A percentile compares a stretch with the other conserved stretches of the same genome.
Evolutionary conservation across 2,797 vertebrate species (phyloP).

Genomic region (Taeniopygia guttata): DNA sequence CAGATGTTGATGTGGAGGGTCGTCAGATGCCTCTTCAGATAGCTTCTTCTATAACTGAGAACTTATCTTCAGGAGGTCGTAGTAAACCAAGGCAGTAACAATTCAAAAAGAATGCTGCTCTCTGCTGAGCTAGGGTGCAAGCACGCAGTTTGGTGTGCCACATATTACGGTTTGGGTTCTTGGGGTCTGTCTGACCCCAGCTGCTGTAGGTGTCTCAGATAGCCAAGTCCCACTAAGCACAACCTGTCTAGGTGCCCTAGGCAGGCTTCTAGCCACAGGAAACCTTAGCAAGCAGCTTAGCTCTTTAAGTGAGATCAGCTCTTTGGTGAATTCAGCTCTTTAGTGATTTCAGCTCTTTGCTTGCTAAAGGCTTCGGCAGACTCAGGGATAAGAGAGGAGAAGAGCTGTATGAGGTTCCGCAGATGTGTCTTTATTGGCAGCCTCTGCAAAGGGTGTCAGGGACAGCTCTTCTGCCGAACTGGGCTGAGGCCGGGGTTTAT

Average conservation of each 20-base stretch:
- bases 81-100: too few species aligned
- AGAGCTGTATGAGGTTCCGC: background rate
- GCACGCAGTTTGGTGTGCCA: too few species aligned
- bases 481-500: background rate
- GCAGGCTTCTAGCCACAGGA: background rate
- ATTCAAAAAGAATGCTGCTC: too few species aligned
- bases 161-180: background rate
- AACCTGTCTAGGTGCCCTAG: background rate
- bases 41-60: too few species aligned
- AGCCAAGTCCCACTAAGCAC: background rate
- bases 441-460: background rate
- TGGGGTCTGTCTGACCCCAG: rapidly evolving
- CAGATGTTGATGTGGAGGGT: too few species aligned
- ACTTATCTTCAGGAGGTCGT: too few species aligned
- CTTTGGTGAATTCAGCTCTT: background rate
- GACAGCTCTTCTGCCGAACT: background rate
- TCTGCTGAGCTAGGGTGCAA: too few species aligned
- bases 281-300: background rate
- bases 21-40: too few species aligned
- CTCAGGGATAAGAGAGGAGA: background rate
- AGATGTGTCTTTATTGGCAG: background rate
- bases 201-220: background rate
- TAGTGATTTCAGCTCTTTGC: background rate
- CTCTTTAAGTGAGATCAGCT: background rate
- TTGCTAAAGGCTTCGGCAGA: background rate